phyloP scores from a whole-genome alignment of 2,797 vertebrate genomes.

The Cossypha heuglini region DNA sequence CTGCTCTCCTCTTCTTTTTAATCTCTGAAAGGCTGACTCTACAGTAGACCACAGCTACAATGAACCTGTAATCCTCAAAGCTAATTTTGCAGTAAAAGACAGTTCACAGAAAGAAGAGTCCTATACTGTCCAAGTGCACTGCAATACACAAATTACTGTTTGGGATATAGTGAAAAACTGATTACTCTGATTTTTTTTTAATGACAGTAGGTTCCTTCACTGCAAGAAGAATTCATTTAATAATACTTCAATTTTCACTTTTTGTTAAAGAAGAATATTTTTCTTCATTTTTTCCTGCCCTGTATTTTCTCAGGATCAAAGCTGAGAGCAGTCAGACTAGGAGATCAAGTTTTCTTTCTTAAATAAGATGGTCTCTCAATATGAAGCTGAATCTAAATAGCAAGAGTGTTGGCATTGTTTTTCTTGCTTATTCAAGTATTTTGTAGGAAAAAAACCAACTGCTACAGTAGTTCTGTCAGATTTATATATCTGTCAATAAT shows the following conservation, averaged over 20 bases:
- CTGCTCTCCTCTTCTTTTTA: background rate
- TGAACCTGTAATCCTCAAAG: background rate
- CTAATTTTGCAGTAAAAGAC: background rate
- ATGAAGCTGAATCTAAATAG: background rate
- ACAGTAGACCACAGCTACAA: background rate
- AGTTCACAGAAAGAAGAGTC: background rate
- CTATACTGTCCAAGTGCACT: background rate
- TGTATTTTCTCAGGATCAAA: background rate
- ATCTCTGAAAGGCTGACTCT: background rate
- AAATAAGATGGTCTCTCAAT: background rate
- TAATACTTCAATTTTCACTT: background rate
- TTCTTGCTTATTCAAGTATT: background rate
- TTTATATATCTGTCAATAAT: constrained; percentile 18
- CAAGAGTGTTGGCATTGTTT: background rate
- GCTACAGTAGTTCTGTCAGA: background rate
- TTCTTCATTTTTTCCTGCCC: background rate
- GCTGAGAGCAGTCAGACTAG: background rate
- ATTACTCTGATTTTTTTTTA: background rate
- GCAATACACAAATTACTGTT: background rate
- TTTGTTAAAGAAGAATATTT: background rate
- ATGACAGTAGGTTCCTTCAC: background rate
- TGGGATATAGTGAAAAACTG: background rate
- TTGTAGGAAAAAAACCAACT: background rate
- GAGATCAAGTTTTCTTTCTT: background rate
- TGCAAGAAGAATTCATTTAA: background rate